A percentile compares a stretch with the other conserved stretches of the same genome.
Conservation (phyloP, 2,797 vertebrate species). For the Micromesistius poutassou region DNA sequence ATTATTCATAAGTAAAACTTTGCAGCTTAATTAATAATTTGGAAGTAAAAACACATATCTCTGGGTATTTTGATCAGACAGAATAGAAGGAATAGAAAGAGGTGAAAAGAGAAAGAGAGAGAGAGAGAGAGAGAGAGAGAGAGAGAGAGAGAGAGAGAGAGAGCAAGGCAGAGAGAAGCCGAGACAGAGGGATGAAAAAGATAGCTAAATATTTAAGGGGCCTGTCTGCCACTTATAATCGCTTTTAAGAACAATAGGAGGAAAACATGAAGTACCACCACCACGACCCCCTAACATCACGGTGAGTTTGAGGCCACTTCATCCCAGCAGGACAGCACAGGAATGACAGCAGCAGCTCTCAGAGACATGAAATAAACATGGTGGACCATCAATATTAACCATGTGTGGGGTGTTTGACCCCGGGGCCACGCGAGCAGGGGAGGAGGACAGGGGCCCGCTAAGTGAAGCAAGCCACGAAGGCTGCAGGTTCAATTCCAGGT, state of each 20-base stretch:
- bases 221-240: constrained; percentile 71
- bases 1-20: neutral
- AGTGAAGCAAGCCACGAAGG: no score
- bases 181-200: constrained; percentile 23
- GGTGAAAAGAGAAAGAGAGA: neutral
- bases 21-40: neutral
- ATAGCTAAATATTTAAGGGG: constrained; percentile 69
- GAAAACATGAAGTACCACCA: neutral
- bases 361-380: constrained; percentile 48
- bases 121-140: no score
- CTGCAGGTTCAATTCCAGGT: no score
- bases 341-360: constrained; percentile 31
- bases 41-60: neutral
- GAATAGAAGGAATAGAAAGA: neutral
- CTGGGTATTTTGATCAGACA: neutral
- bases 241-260: constrained; percentile 65
- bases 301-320: neutral
- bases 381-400: constrained; percentile 48
- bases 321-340: constrained; percentile 12
- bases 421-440: neutral
- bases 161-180: constrained; percentile 11
- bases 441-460: neutral
- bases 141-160: neutral
- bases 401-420: constrained; percentile 44
- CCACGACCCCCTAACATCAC: neutral